Base-by-base conservation (phyloP, 2,113 vertebrate genomes). In the Actinemys pallida region DNA sequence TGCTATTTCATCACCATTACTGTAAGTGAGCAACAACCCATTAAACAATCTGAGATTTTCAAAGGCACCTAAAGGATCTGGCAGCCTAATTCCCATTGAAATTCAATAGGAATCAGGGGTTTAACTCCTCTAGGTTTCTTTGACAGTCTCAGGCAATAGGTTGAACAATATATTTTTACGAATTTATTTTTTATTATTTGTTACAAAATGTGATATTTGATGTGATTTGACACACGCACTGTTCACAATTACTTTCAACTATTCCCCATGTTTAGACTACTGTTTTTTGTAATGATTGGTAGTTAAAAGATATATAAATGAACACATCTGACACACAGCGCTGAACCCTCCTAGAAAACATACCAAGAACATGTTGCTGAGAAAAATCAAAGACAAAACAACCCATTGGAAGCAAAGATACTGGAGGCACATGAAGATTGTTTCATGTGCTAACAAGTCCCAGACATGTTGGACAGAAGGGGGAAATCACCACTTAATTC, bases 71-170 rank as follows among this genome's bases (percentile, higher is more conserved):
- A 42, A 47, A 20, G 19, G 53, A 54, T 22, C 53, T 13, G 75
- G 42, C 11, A 25, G 25, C 45, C 13, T 78, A 47, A 47, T 78
- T 76, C 7, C 25, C 42, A 47, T 14, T 25, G 25, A 78, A 45
- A 47, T 78, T 83, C 31, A 84, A 79, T 72, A 39, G 4, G 6
- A 6, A 1, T 22, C 0, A 1, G 24, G 8, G 84, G 84, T 13
- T 1, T 50, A 84, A 50, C 1, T 56, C 11, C 5, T 11, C 1
- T 0, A 56, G 56, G 52, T 11, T 76, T 9, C 29, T 42, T 0
- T 27, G 29, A 29, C 20, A 56, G 31, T 56, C 49, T 57, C n/a
- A 45, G 49, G 42, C n/a, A 83, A 62, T 4, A 54, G 17, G 4
- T 20, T 19, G 31, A 57, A 86, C 3, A 56, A 22, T 8, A 59